phyloP scores from a whole-genome alignment of 2,797 vertebrate genomes.

The Cuniculus paca region DNA sequence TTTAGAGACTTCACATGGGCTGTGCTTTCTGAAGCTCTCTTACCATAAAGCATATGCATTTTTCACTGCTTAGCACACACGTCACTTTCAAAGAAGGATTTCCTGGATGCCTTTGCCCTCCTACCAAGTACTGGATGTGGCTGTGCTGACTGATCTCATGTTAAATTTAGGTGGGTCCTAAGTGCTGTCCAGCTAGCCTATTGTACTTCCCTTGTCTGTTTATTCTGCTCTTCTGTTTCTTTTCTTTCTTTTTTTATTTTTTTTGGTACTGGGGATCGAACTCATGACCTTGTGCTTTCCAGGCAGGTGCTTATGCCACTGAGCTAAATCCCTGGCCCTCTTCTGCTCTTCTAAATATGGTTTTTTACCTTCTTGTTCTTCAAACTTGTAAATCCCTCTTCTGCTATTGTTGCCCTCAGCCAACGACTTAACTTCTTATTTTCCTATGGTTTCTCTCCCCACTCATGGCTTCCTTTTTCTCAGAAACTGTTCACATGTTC shows the following conservation, averaged over 20 bases:
- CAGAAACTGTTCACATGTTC: not conserved
- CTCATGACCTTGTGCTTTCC: no score
- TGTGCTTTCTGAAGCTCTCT: not conserved
- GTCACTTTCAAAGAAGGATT: not conserved
- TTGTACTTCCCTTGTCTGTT: not conserved
- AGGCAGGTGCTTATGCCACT: no score
- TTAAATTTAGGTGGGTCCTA: not conserved
- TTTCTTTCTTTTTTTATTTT: no score
- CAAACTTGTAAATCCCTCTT: not conserved
- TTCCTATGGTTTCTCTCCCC: not conserved
- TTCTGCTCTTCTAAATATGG: not conserved
- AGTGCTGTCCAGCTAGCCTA: not conserved
- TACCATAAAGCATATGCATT: not conserved
- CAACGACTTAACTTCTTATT: not conserved
- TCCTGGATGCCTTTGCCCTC: not conserved
- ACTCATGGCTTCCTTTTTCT: slow-evolving; percentile 15
- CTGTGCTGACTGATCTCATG: not conserved
- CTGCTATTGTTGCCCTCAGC: not conserved
- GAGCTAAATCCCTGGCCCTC: no score
- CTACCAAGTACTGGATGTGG: not conserved
- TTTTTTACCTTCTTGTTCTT: slow-evolving; percentile 45
- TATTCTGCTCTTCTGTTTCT: no score
- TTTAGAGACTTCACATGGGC: not conserved
- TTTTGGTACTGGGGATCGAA: no score
- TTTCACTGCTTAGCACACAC: not conserved